phyloP scores from a whole-genome alignment of 2,113 vertebrate species.

The Cygnus atratus region DNA sequence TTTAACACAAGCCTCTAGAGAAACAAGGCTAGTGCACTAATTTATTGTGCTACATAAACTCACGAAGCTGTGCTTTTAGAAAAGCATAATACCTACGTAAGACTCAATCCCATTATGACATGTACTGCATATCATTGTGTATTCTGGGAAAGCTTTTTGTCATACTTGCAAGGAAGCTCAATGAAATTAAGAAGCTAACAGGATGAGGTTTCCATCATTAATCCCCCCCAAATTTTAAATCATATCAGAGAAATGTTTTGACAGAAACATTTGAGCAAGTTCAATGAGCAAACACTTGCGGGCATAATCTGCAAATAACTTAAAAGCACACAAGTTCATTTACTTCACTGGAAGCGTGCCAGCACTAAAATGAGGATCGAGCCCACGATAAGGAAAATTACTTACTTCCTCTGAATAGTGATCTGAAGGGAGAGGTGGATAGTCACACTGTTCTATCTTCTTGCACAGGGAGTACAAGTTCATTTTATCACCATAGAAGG shows the following conservation, averaged over 20 bases:
- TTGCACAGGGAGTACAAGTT: conserved; percentile 98
- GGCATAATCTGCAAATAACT: background rate
- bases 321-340: background rate
- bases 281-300: conserved; percentile 13
- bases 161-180: background rate
- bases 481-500: conserved; percentile 99
- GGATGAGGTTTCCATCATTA: background rate
- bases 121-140: background rate
- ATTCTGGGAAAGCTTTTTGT: background rate
- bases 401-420: conserved; percentile 97
- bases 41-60: background rate
- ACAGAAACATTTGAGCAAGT: background rate
- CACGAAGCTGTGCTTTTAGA: background rate
- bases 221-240: background rate
- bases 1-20: conserved; percentile 14
- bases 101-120: background rate
- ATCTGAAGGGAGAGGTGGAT: conserved; percentile 97
- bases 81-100: background rate
- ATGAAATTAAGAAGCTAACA: background rate
- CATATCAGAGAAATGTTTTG: background rate
- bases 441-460: conserved; percentile 99
- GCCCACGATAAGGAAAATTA: background rate
- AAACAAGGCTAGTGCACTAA: background rate
- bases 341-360: background rate
- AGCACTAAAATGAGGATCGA: background rate